Percentiles rank a stretch among this genome's conserved stretches.
Conservation (phyloP, 2,113 vertebrate species). For the Myxocyprinus asiaticus region DNA sequence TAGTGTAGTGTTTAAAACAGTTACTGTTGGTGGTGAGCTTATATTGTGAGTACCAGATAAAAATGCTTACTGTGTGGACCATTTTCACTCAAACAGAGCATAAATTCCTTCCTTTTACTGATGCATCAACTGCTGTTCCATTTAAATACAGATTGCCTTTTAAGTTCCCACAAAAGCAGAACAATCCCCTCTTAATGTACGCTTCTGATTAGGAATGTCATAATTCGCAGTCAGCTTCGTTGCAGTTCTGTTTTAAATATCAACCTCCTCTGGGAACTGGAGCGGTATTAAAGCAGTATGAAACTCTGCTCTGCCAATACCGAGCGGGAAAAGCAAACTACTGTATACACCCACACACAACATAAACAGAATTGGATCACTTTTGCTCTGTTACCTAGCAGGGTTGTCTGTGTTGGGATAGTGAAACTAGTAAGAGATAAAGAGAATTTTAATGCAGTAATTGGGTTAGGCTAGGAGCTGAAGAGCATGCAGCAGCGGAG, state of each 20-base stretch:
- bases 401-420: conserved; percentile 3
- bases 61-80: background rate
- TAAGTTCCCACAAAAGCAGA: conserved; percentile 3
- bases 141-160: background rate
- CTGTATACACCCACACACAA: background rate
- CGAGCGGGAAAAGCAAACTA: too few species aligned
- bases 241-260: background rate
- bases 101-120: conserved; percentile 10
- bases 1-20: background rate
- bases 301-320: too few species aligned
- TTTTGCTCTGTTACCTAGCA: background rate
- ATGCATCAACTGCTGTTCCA: conserved; percentile 4
- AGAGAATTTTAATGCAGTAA: background rate
- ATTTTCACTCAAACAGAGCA: conserved; percentile 2
- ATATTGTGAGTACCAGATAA: background rate
- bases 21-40: background rate
- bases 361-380: background rate
- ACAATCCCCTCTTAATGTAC: background rate
- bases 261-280: background rate
- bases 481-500: background rate
- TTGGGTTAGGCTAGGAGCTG: background rate
- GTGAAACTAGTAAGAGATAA: background rate
- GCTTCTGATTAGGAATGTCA: background rate
- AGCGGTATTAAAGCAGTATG: background rate
- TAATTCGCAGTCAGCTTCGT: background rate